These are phyloP conservation scores for Oophaga pumilio DNA, from an alignment of 2,113 vertebrate species.

Conservation along the genomic window DNA sequence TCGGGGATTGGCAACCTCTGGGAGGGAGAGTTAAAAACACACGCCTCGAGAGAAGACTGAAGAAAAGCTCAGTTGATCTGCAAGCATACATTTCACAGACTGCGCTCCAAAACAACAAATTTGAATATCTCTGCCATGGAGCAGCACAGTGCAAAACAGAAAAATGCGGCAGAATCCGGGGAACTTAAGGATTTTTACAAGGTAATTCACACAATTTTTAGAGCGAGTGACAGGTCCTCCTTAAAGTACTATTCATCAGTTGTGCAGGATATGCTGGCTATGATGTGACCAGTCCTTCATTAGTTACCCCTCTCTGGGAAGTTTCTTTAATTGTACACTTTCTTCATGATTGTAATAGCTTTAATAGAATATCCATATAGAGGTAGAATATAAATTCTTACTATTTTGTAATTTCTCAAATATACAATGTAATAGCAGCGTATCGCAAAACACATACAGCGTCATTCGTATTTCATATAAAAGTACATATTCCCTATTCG, in stretches of 20 bases:
- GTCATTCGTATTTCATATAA: constrained; percentile 13
- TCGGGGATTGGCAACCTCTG: too few relatives aligned
- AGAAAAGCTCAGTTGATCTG: too few relatives aligned
- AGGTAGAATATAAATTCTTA: background rate
- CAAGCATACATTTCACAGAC: too few relatives aligned
- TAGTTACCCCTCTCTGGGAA: background rate
- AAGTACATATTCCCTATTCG: background rate
- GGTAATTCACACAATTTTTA: too few relatives aligned
- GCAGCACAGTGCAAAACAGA: too few relatives aligned
- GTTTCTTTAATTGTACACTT: background rate
- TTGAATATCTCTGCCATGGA: too few relatives aligned
- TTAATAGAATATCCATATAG: background rate
- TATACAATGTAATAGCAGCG: constrained; percentile 13
- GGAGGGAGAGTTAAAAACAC: too few relatives aligned
- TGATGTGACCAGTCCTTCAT: background rate
- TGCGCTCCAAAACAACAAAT: too few relatives aligned
- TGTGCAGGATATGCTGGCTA: background rate
- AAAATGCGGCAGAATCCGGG: too few relatives aligned
- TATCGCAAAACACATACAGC: constrained; percentile 4
- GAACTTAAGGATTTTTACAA: too few relatives aligned
- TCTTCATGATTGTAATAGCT: background rate
- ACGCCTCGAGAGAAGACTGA: too few relatives aligned
- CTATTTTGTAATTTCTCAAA: background rate
- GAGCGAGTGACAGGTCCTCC: too few relatives aligned
- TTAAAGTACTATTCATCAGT: background rate